Percentiles rank a stretch among this genome's conserved stretches.
These are phyloP conservation scores for Sylvilagus bachmani DNA, from an alignment of 2,113 vertebrate species.

Conservation along the genomic window DNA sequence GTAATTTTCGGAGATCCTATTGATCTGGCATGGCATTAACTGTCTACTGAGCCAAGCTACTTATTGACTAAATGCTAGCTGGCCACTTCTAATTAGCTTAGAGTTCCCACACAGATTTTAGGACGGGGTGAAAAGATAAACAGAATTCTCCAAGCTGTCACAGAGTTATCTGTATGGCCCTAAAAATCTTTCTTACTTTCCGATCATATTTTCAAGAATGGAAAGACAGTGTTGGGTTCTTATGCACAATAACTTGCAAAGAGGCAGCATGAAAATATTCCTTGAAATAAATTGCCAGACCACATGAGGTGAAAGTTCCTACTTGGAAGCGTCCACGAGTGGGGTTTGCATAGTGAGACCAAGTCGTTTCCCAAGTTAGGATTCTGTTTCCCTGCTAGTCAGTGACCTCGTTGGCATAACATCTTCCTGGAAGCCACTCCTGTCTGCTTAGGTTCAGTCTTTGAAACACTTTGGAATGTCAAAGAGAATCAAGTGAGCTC, in stretches of 20 bases:
- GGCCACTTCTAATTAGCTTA: constrained; percentile 86
- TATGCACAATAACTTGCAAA: background rate
- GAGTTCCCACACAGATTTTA: constrained; percentile 77
- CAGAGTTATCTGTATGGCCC: background rate
- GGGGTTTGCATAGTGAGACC: rapidly evolving
- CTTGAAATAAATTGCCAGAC: background rate
- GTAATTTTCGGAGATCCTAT: constrained; percentile 83
- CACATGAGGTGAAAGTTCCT: background rate
- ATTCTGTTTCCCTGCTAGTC: background rate
- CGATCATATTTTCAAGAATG: background rate
- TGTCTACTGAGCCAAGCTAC: constrained; percentile 82
- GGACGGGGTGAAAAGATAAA: constrained; percentile 67
- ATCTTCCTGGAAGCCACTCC: background rate
- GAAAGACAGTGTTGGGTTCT: background rate
- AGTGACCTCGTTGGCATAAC: background rate
- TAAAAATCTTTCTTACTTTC: background rate
- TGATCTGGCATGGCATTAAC: constrained; percentile 84
- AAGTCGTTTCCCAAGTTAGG: background rate
- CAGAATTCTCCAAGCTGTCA: background rate
- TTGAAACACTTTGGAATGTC: constrained; percentile 20
- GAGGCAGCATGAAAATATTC: background rate
- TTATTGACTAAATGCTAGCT: constrained; percentile 87
- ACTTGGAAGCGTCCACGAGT: background rate
- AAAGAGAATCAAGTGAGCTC: background rate
- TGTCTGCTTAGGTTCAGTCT: background rate